Conservation (phyloP, 2,888 invertebrate genomes). For the Cerastoderma edule region DNA sequence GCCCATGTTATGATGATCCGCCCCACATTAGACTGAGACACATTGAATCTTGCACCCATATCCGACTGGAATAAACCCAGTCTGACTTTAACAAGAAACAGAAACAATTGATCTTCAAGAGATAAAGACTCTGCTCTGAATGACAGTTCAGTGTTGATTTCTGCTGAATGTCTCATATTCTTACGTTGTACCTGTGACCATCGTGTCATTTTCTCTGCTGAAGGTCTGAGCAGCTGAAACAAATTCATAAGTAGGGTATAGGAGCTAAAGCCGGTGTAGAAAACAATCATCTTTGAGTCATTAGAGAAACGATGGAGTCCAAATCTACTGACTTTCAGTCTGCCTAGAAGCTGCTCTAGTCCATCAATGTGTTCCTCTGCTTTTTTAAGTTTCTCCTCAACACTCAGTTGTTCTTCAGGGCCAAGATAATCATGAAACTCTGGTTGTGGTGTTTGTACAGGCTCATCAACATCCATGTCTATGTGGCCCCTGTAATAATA, state of each 20-base stretch:
- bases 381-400: background rate
- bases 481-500: no score
- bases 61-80: slow-evolving; percentile 30
- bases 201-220: slow-evolving; percentile 29
- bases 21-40: slow-evolving; percentile 33
- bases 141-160: slow-evolving; percentile 21
- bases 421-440: no score
- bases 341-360: slow-evolving; percentile 16
- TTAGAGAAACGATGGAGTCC: slow-evolving; percentile 11
- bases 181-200: slow-evolving; percentile 20
- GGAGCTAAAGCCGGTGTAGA: slow-evolving; percentile 29
- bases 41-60: slow-evolving; percentile 30
- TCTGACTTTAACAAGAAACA: slow-evolving; percentile 26
- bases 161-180: background rate
- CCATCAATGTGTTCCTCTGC: slow-evolving; percentile 16
- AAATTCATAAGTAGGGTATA: slow-evolving; percentile 20
- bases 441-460: background rate
- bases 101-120: slow-evolving; percentile 26
- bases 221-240: slow-evolving; percentile 11
- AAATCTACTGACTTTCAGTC: slow-evolving; percentile 13
- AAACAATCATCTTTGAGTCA: slow-evolving; percentile 5
- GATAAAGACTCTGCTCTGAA: slow-evolving; percentile 1
- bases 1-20: slow-evolving; percentile 41
- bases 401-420: background rate
- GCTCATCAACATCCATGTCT: no score